Evolutionary conservation across 1,140 invertebrate genomes (phyloP).

Genomic region (Heterodera carotae): DNA sequence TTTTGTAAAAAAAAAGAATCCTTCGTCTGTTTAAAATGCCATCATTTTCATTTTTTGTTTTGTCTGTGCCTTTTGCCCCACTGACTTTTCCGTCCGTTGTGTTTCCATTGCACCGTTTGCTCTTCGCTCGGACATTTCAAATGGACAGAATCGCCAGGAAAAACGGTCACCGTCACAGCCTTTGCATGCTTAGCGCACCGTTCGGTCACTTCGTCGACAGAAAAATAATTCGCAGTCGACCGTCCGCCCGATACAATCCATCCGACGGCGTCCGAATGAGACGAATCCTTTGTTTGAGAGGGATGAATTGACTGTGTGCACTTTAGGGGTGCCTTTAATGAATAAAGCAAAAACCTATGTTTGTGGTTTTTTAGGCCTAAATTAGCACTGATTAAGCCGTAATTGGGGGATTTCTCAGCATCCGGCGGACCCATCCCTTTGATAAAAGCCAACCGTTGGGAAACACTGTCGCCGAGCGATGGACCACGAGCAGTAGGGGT

Average conservation of each 20-base stretch:
- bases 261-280: conserved; percentile 53
- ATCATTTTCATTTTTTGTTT: no score
- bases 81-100: conserved; percentile 15
- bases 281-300: conserved; percentile 41
- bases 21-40: no score
- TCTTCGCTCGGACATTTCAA: conserved; percentile 38
- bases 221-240: background rate
- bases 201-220: conserved; percentile 26
- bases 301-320: no score
- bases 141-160: conserved; percentile 53
- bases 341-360: no score
- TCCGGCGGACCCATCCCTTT: no score
- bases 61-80: no score
- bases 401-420: no score
- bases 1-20: background rate
- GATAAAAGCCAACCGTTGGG: no score
- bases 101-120: conserved; percentile 30
- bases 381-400: no score
- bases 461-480: conserved; percentile 53
- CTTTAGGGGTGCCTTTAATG: no score
- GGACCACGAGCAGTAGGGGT: conserved; percentile 65
- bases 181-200: conserved; percentile 48
- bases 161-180: conserved; percentile 36
- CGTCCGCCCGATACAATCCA: conserved; percentile 43
- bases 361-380: no score